Evolutionary conservation across 2,888 invertebrate species (phyloP), one percentile per base, ranked within the genome.

Genomic region (Hyppa rectilinea): DNA sequence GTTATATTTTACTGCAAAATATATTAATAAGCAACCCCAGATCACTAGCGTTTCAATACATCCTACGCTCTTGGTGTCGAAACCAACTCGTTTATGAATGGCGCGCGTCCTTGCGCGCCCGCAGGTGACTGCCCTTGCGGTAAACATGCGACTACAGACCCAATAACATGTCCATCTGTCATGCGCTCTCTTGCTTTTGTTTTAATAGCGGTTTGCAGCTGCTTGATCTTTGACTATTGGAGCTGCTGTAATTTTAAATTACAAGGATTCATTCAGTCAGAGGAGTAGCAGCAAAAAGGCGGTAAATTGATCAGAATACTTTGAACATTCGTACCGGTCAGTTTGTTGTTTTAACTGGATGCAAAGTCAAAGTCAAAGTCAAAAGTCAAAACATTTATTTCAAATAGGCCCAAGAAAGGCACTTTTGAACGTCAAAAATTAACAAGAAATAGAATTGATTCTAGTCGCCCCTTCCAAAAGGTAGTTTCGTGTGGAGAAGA

Each of bases 31-130:
- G 20, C 10, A 31, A 20, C 0, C 17, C 17, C 55, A 40, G 43
- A 43, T 26, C 31, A 23, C n/a, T 45, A 49, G 31, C 20, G 45
- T 50, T 50, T 55, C 59, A 31, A 60, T 40, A 31, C 10, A 43
- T 38, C 62, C 52, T 55, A 64, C 61, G 60, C 61, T n/a, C n/a
- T 63, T 55, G 58, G 63, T 74, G 71, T 71, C 65, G 75, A 79
- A 81, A 80, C 72, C 70, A 84, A 85, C 83, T 73, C 60, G 85
- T 86, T 88, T 82, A 91, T 91, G 89, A 90, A 91, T 90, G 90
- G 85, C 82, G 83, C 80, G 83, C 89, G 91, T 89, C 91, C 90
- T 90, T 91, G 89, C 75, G 68, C 69, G 4, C 67, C 31, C 68
- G 50, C 84, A 78, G 87, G 86, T 89, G 87, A 87, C 79, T 88